Percentiles rank a stretch among this genome's conserved stretches.
Conservation (phyloP, 2,113 vertebrate species). For the Centropristis striata region DNA sequence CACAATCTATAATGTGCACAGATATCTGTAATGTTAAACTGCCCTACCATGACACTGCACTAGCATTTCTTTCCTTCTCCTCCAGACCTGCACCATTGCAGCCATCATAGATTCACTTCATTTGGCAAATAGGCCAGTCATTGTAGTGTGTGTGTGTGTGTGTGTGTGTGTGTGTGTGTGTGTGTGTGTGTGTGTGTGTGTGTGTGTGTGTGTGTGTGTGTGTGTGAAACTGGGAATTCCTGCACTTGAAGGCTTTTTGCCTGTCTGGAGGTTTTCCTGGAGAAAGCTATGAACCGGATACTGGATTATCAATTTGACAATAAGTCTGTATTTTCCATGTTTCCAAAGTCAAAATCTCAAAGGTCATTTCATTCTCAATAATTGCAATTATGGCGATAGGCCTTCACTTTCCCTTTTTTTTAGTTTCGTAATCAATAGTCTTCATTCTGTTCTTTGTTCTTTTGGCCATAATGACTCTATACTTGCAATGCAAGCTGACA, state of each 20-base stretch:
- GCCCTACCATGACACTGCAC: conserved; percentile 20
- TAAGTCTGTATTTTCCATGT: too few relatives aligned
- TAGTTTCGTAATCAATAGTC: too few relatives aligned
- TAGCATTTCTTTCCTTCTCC: conserved; percentile 11
- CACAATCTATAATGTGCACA: not conserved
- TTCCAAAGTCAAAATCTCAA: too few relatives aligned
- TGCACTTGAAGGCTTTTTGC: not conserved
- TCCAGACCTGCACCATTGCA: conserved; percentile 12
- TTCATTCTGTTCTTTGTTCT: too few relatives aligned
- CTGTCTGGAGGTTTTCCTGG: conserved; percentile 27
- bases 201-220: not conserved
- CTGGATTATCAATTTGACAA: too few relatives aligned
- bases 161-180: conserved; percentile 14
- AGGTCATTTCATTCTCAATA: too few relatives aligned
- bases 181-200: not conserved
- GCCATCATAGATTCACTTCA: conserved; percentile 39
- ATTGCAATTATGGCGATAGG: too few relatives aligned
- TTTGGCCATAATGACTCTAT: too few relatives aligned
- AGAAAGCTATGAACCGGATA: conserved; percentile 10
- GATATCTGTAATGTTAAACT: conserved; percentile 2
- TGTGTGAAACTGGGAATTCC: not conserved
- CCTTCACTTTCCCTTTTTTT: too few relatives aligned
- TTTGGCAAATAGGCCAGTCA: conserved; percentile 48
- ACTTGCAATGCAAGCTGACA: too few relatives aligned
- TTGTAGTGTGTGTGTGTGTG: not conserved